Base-by-base conservation (phyloP, 92 coral and sea anemone genomes). In the Nematostella vectensis region DNA sequence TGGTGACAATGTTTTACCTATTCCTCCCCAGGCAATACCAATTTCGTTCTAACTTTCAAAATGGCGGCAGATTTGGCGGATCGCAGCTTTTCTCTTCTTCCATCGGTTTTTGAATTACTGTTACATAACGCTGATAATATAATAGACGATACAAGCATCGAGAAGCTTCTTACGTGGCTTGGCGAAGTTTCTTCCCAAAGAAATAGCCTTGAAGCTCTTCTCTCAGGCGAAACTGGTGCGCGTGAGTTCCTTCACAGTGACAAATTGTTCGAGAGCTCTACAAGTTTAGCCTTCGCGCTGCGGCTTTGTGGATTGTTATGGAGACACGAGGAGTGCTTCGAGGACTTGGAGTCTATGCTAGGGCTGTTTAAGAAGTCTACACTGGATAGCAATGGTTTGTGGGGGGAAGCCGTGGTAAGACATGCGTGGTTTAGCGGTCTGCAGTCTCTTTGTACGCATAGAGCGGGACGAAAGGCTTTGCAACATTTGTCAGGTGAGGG, bases 91-190 rank as follows among this genome's bases (percentile, higher is more conserved):
- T 37, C 39, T 17, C 31, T 68, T 21, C 75, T 89, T 23, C 82
- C 80, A 24, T 51, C 68, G 16, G 73, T 93, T 25, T 93, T 65
- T 33, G 66, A 75, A 26, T 59, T 93, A 10, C 76, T 93, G 17
- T 61, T 87, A 20, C 54, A 55, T 26, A 62, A 82, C 30, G 59
- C 87, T 26, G 85, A 93, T 21, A 68, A 76, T 13, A 79, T 93
- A 49, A 76, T 93, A 21, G 99, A 93, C 50, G 99, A 93, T 48
- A 93, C 99, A n/a, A 93, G 96, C 56, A 27, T 87, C 25, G 93
- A 93, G 47, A 93, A 81, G 59, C 57, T 86, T 20, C 73, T 87
- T 26, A 81, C 57, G 19, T 75, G 89, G 82, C 50, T 93, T 31
- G 58, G 75, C 51, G 50, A 28, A 57, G 72, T 75, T 25, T 72